These are phyloP conservation scores for Glossophaga mutica DNA, from an alignment of 2,797 vertebrate species.

Conservation along the genomic window DNA sequence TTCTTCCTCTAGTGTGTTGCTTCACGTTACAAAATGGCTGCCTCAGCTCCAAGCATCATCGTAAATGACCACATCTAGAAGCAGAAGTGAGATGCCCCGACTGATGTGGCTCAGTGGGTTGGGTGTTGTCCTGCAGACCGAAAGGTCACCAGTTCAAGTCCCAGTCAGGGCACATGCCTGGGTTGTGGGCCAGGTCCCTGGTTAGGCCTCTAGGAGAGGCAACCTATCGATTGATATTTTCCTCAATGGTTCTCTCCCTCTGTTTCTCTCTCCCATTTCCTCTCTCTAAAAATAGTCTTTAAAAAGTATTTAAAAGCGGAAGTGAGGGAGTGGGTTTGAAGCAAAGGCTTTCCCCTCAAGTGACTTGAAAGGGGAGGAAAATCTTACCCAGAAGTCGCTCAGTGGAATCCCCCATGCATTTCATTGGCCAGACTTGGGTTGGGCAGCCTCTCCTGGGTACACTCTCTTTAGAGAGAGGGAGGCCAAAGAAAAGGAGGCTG, in stretches of 20 bases:
- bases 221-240: too few species aligned
- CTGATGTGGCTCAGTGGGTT: not conserved
- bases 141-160: not conserved
- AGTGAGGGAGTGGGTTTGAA: not conserved
- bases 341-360: not conserved
- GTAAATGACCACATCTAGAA: not conserved
- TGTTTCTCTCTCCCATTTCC: not conserved
- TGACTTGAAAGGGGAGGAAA: not conserved
- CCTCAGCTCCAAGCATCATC: not conserved
- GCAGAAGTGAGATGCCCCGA: not conserved
- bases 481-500: not conserved
- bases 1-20: not conserved
- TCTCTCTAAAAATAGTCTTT: not conserved
- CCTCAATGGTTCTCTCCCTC: not conserved
- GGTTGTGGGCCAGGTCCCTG: not conserved
- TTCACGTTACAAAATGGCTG: not conserved
- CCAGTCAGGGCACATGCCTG: not conserved
- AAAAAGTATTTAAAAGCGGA: not conserved
- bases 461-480: not conserved
- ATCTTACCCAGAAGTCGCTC: not conserved
- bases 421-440: not conserved
- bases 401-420: not conserved
- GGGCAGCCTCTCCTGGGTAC: not conserved
- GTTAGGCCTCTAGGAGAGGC: not conserved
- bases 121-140: not conserved